Evolutionary conservation across 2,797 vertebrate species (phyloP).

Genomic region (Eospalax fontanierii): DNA sequence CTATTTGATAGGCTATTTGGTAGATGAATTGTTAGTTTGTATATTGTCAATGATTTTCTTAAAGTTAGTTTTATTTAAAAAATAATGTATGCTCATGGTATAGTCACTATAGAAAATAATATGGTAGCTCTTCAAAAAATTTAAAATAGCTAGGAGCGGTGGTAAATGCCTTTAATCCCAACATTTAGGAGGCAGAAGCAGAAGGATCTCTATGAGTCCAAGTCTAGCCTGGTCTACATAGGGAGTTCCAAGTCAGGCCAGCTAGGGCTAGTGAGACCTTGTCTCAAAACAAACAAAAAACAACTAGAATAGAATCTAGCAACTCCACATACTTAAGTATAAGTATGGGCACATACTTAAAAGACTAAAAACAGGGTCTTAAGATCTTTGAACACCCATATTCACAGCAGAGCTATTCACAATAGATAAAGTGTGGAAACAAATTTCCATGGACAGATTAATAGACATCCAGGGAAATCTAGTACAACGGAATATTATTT

Average conservation of each 20-base stretch:
- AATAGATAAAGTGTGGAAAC: neutral
- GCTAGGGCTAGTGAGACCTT: no score
- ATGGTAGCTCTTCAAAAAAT: neutral
- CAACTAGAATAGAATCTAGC: neutral
- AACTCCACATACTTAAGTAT: no score
- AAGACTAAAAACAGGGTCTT: neutral
- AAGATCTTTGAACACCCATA: neutral
- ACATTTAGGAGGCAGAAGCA: no score
- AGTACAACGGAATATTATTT: neutral
- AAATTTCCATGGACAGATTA: neutral
- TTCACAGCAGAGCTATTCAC: neutral
- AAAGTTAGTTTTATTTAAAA: neutral
- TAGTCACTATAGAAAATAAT: neutral
- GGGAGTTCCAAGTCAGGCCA: no score
- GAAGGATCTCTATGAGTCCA: no score
- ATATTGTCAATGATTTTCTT: no score
- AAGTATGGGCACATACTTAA: neutral
- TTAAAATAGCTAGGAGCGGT: neutral
- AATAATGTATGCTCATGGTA: neutral
- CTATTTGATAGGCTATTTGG: neutral
- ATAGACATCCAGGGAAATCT: neutral
- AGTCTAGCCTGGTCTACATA: no score
- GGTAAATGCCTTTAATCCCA: no score
- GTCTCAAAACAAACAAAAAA: no score
- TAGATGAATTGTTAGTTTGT: neutral